Evolutionary conservation across 1,140 invertebrate genomes (phyloP), one percentile per base, ranked within the genome.

Genomic region (Proales similis): DNA sequence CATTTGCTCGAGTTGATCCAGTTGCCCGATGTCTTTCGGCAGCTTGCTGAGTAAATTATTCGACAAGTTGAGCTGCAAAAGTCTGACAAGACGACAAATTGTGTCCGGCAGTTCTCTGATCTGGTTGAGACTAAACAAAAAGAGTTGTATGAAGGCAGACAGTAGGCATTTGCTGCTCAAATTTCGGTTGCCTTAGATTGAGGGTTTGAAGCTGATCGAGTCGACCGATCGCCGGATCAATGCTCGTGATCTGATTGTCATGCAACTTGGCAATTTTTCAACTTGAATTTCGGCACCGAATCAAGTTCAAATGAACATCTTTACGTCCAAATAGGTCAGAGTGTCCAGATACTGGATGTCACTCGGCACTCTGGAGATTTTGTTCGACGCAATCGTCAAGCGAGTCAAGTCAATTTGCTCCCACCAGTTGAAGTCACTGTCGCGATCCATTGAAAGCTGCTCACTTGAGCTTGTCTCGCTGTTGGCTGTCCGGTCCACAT

Each of bases 371-470:
- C 69, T 70, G 43, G 78, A 80, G 45, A 91, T 73, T 32, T 79
- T 77, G 70, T 91, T 91, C 3, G 82, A 87, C 65, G 86, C 86
- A 29, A 90, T 76, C 70, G 90, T 86, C 51, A 90, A 77, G 68
- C 82, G 82, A 46, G 81, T 85, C 3, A 90, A 72, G 2, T 85
- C 81, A 65, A 85, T 82, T 68, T 84, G 81, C 71, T 87, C 86
- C 88, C 88, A 91, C 88, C 88, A 92, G 43, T 81, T 80, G 61
- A 81, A 79, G 36, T 84, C 81, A 64, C 82, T 79, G 38, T 66
- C 66, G 65, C 84, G 82, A 68, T 86, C 84, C 6, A 85, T 76
- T 26, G 81, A 77, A 68, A 83, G 69, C 70, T 77, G 68, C 62
- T 74, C 77, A 14, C 77, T 69, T 68, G n/a, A n/a, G n/a, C n/a